A percentile compares a stretch with the other conserved stretches of the same genome.
Conservation (phyloP, 2,797 vertebrate genomes). For the Megaceryle alcyon region DNA sequence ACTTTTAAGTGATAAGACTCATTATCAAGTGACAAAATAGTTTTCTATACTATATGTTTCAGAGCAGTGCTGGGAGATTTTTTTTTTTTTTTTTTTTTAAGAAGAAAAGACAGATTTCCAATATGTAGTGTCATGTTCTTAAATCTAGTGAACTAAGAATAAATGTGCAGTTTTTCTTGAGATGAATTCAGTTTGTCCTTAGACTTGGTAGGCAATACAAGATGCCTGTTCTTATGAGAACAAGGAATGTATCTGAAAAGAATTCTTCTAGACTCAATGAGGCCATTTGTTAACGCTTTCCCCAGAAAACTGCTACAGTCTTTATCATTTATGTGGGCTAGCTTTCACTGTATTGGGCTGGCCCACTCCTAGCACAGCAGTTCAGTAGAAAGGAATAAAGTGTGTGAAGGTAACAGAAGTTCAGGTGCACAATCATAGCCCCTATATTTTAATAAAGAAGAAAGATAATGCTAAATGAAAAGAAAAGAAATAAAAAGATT, state of each 20-base stretch:
- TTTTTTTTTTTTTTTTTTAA: background rate
- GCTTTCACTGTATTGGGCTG: background rate
- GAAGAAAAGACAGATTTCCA: slow-evolving; percentile 4
- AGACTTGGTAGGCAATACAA: background rate
- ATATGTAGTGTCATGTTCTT: background rate
- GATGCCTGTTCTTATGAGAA: background rate
- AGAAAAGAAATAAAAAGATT: background rate
- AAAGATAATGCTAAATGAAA: background rate
- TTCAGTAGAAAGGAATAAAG: background rate
- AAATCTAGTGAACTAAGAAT: slow-evolving; percentile 5
- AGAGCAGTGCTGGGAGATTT: background rate
- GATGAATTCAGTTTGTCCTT: background rate
- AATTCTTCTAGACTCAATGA: background rate
- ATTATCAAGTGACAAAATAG: slow-evolving; percentile 3
- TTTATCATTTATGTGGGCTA: background rate
- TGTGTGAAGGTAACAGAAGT: background rate
- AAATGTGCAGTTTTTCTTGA: background rate
- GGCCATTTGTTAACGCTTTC: background rate
- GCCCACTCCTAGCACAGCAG: background rate
- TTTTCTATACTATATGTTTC: background rate
- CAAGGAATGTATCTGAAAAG: background rate
- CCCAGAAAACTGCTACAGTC: background rate
- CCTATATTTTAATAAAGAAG: background rate
- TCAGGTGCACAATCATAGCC: background rate
- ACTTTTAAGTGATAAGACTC: background rate